Evolutionary conservation across 2,888 invertebrate genomes (phyloP), one percentile per base, ranked within the genome.

Genomic region (Campoplex capitator): DNA sequence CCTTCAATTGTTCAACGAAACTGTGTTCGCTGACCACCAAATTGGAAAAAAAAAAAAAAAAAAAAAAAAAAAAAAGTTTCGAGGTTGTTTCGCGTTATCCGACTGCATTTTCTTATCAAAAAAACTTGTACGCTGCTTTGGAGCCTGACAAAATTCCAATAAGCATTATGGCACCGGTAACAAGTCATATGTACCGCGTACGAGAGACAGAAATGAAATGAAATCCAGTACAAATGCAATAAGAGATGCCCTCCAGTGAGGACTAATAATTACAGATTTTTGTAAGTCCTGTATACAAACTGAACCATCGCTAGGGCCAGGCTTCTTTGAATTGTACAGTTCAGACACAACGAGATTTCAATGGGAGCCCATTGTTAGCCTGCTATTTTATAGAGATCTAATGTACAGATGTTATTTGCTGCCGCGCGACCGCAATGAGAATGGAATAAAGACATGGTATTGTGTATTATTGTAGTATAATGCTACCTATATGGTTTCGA

Each of bases 391-490:
- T 92, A 93, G 92, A 92, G 92, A 93, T 93, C 93, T 93, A 93
- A 93, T 93, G 93, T 93, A 93, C 93, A 93, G 93, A 93, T 93
- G 93, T 93, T 93, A 93, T 93, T 93, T 93, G 91, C 80, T 77
- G 74, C 83, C 73, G 79, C 80, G 75, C 86, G 56, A 92, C 92
- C 91, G 92, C 93, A 93, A 93, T 92, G 91, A 92, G 91, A 93
- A 92, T 91, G 90, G 92, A 91, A 93, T 92, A 93, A 93, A 92
- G 91, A 91, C 93, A 91, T 91, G 92, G 91, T 92, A 89, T 89
- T 82, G 79, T 85, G 91, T 88, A 86, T 83, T 79, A 83, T 83
- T 80, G 79, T 86, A 80, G 83, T 80, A 80, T 71, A 80, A 83
- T 80, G 65, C 81, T 51, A 74, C 91, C 92, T 89, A 88, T 93